Evolutionary conservation across 2,888 invertebrate genomes (phyloP).

Genomic region (Drosophila sordidula): DNA sequence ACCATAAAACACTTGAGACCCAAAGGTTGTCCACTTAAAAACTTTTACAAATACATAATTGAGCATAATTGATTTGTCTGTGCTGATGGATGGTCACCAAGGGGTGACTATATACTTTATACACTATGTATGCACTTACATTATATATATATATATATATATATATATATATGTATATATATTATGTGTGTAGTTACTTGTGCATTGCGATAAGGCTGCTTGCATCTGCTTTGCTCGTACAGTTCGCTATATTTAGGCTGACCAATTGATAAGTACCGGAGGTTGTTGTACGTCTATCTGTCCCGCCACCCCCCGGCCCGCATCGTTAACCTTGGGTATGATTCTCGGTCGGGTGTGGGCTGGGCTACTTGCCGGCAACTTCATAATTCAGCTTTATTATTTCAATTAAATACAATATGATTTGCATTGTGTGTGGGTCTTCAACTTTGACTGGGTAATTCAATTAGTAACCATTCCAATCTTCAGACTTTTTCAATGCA

Average conservation of each 20-base stretch:
- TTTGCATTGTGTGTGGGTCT: slow-evolving; percentile 70
- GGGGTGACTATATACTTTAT: not conserved
- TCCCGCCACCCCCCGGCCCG: slow-evolving; percentile 13
- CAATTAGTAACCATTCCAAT: slow-evolving; percentile 59
- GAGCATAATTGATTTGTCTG: slow-evolving; percentile 71
- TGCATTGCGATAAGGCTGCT: slow-evolving; percentile 45
- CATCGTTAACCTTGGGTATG: slow-evolving; percentile 70
- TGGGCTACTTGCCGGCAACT: slow-evolving; percentile 56
- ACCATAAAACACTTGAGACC: slow-evolving; percentile 49
- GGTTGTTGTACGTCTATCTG: slow-evolving; percentile 24
- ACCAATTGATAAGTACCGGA: slow-evolving; percentile 67
- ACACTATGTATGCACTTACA: not conserved
- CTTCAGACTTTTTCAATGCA: slow-evolving; percentile 21
- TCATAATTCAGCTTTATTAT: slow-evolving; percentile 72
- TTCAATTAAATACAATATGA: slow-evolving; percentile 77
- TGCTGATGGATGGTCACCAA: slow-evolving; percentile 38
- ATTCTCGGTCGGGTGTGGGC: slow-evolving; percentile 33
- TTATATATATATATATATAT: slow-evolving; percentile 7
- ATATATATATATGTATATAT: slow-evolving; percentile 23
- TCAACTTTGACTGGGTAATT: slow-evolving; percentile 68
- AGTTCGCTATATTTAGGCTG: slow-evolving; percentile 49
- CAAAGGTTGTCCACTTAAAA: slow-evolving; percentile 44
- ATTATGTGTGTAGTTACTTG: slow-evolving; percentile 5
- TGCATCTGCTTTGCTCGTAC: slow-evolving; percentile 35
- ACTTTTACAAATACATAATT: slow-evolving; percentile 59